Conservation (phyloP, 2,888 invertebrate species). For the Sympetrum striolatum region DNA sequence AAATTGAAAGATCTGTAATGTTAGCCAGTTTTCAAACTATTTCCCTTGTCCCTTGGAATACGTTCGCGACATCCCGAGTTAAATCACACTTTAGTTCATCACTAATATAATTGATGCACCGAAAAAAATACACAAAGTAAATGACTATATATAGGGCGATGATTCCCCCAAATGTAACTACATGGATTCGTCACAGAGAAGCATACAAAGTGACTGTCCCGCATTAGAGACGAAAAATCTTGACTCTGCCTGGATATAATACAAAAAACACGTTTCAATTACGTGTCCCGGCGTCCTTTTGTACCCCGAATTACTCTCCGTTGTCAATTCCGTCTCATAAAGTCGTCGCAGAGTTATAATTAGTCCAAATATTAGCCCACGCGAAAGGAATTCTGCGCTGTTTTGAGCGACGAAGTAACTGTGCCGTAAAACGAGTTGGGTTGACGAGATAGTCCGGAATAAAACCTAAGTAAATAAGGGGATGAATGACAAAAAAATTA, state of each 20-base stretch:
- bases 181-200: not conserved
- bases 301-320: not conserved
- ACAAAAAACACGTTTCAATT: not conserved
- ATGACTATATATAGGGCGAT: too few species aligned
- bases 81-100: too few species aligned
- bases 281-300: not conserved
- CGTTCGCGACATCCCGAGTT: too few species aligned
- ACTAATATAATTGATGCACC: too few species aligned
- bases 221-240: not conserved
- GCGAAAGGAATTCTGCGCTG: not conserved
- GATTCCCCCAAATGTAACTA: too few species aligned
- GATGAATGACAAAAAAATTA: not conserved
- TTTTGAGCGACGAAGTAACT: slow-evolving; percentile 10
- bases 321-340: not conserved
- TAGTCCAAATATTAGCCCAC: not conserved
- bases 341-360: not conserved
- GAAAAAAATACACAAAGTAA: too few species aligned
- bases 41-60: too few species aligned
- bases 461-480: not conserved
- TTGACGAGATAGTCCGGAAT: slow-evolving; percentile 19
- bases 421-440: slow-evolving; percentile 25
- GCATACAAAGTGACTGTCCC: not conserved
- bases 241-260: not conserved
- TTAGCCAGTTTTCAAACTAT: too few species aligned
- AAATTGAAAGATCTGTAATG: too few species aligned